Percentiles rank a stretch among this genome's conserved stretches.
Conservation (phyloP, 2,888 invertebrate genomes). For the Elgonia sp. region DNA sequence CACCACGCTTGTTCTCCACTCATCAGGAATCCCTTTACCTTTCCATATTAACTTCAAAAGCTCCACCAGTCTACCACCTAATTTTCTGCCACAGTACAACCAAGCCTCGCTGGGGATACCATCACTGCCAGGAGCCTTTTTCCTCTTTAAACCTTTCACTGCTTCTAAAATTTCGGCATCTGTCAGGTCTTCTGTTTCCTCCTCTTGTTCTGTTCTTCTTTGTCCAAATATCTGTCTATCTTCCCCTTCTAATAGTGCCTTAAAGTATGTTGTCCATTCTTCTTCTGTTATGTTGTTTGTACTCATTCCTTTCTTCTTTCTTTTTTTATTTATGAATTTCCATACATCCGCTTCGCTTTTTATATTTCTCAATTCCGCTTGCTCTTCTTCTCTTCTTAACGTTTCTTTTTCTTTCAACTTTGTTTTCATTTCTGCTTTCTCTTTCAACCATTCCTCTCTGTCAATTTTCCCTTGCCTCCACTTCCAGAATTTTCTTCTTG, state of each 20-base stretch:
- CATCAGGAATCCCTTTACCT: slow-evolving; percentile 57
- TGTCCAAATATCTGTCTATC: no score
- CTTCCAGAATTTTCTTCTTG: slow-evolving; percentile 11
- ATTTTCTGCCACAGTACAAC: slow-evolving; percentile 42
- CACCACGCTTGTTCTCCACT: slow-evolving; percentile 69
- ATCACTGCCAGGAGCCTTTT: slow-evolving; percentile 65
- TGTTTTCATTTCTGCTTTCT: slow-evolving; percentile 2
- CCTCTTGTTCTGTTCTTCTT: background rate
- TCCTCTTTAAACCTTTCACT: slow-evolving; percentile 45
- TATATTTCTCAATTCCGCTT: slow-evolving; percentile 33
- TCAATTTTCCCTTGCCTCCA: slow-evolving; percentile 6
- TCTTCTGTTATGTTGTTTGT: background rate
- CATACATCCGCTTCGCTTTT: slow-evolving; percentile 24
- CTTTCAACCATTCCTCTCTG: slow-evolving; percentile 6
- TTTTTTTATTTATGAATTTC: slow-evolving; percentile 41
- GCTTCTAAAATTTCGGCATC: slow-evolving; percentile 45
- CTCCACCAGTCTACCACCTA: background rate
- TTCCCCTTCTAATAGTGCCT: slow-evolving; percentile 11
- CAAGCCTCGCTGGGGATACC: slow-evolving; percentile 72
- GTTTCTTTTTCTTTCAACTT: background rate
- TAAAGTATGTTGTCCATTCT: slow-evolving; percentile 25
- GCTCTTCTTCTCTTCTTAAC: slow-evolving; percentile 23
- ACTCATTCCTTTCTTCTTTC: slow-evolving; percentile 14
- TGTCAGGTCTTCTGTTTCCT: background rate
- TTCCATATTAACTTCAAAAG: slow-evolving; percentile 49